Percentiles rank a stretch among this genome's conserved stretches.
phyloP scores from a whole-genome alignment of 2,888 invertebrate species.

The Linnaemya vulpina region DNA sequence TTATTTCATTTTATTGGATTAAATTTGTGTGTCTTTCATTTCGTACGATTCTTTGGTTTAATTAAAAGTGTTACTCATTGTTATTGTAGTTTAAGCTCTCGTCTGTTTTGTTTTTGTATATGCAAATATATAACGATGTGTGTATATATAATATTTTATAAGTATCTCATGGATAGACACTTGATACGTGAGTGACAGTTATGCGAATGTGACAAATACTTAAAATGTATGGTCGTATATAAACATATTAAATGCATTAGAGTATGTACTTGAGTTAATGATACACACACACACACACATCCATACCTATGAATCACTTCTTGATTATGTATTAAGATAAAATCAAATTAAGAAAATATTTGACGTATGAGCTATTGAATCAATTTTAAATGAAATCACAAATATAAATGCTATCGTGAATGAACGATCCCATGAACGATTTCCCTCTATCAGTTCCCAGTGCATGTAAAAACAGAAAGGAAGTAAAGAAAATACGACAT shows the following conservation, averaged over 20 bases:
- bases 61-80: slow-evolving; percentile 24
- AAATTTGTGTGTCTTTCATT: not conserved
- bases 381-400: too few relatives aligned
- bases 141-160: slow-evolving; percentile 23
- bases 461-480: too few relatives aligned
- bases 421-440: too few relatives aligned
- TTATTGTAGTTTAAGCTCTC: slow-evolving; percentile 8
- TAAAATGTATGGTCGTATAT: slow-evolving; percentile 58
- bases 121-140: too few relatives aligned
- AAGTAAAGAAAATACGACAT: too few relatives aligned
- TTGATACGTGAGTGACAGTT: slow-evolving; percentile 52
- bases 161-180: slow-evolving; percentile 57
- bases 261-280: not conserved
- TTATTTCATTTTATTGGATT: slow-evolving; percentile 23
- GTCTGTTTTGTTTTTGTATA: not conserved
- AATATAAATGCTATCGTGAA: too few relatives aligned
- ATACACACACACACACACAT: too few relatives aligned
- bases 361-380: too few relatives aligned
- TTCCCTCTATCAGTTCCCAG: too few relatives aligned
- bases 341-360: too few relatives aligned
- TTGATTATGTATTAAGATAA: too few relatives aligned
- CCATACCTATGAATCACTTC: too few relatives aligned
- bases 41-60: slow-evolving; percentile 25
- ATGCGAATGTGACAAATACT: slow-evolving; percentile 58
- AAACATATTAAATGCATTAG: not conserved